phyloP scores from a whole-genome alignment of 92 coral and sea anemone species.

The Umimayanthus kanabou region DNA sequence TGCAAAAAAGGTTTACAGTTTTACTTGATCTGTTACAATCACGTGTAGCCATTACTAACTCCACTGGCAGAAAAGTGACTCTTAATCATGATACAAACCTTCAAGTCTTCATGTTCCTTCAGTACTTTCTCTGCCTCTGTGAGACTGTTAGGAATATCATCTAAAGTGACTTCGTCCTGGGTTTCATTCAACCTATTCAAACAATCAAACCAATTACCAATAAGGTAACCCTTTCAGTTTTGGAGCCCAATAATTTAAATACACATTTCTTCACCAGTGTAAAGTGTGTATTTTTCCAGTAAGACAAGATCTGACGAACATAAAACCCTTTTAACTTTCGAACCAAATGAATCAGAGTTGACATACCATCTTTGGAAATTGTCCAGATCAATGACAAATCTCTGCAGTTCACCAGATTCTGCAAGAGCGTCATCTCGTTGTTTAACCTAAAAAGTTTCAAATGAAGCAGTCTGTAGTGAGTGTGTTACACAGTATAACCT shows the following conservation, averaged over 20 bases:
- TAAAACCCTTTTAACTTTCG: too few species aligned
- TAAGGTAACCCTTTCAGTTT: background rate
- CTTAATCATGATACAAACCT: conserved; percentile 53
- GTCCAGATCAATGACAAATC: conserved; percentile 94
- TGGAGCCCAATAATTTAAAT: background rate
- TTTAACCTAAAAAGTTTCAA: conserved; percentile 62
- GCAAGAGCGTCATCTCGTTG: conserved; percentile 95
- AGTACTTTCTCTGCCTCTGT: conserved; percentile 92
- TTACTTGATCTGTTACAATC: background rate
- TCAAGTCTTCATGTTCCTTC: conserved; percentile 94
- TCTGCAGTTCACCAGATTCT: conserved; percentile 97
- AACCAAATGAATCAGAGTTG: too few species aligned
- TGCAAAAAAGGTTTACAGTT: too few species aligned
- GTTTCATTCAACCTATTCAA: conserved; percentile 78
- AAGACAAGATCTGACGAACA: too few species aligned
- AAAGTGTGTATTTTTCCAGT: background rate
- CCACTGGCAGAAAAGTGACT: background rate
- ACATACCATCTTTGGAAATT: conserved; percentile 95
- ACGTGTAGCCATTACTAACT: background rate
- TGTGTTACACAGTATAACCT: background rate
- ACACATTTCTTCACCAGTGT: background rate
- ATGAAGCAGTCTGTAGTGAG: background rate
- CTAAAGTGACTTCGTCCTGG: conserved; percentile 88
- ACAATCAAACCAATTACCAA: background rate
- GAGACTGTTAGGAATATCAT: conserved; percentile 91